Evolutionary conservation across 1,140 invertebrate species (phyloP).

Genomic region (Temnothorax longispinosus): DNA sequence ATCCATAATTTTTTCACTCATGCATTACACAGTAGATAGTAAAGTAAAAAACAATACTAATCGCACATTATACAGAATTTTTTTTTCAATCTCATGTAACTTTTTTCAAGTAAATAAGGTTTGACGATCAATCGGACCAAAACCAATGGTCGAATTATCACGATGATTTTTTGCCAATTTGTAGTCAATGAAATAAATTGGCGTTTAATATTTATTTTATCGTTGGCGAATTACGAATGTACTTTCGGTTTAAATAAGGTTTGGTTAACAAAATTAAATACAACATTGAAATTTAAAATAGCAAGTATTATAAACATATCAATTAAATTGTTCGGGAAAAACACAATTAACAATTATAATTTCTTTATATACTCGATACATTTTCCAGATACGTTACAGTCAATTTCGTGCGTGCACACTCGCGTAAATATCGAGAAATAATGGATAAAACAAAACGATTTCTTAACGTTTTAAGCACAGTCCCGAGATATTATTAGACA

Average conservation of each 20-base stretch:
- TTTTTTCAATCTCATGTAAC: not conserved
- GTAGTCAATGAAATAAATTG: too few relatives aligned
- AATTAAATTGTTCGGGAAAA: not conserved
- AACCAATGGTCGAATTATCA: too few relatives aligned
- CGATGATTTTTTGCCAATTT: too few relatives aligned
- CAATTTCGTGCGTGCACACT: not conserved
- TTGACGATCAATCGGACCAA: not conserved
- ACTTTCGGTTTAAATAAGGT: not conserved
- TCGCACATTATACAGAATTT: not conserved
- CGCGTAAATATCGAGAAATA: not conserved
- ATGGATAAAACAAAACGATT: not conserved
- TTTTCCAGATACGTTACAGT: not conserved
- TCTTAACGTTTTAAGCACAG: conserved; percentile 31
- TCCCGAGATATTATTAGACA: conserved; percentile 36
- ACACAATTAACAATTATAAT: not conserved
- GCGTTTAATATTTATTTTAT: too few relatives aligned
- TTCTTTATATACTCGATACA: not conserved
- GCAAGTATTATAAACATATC: not conserved
- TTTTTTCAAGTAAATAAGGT: not conserved
- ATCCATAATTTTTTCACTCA: not conserved
- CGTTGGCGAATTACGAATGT: too few relatives aligned
- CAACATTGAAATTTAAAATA: not conserved
- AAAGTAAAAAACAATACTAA: not conserved
- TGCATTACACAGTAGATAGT: not conserved
- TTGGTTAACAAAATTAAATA: not conserved